Percentiles rank a stretch among this genome's conserved stretches.
These are phyloP conservation scores for Hirtodrosophila cameraria DNA, from an alignment of 2,888 invertebrate genomes.

Conservation along the genomic window DNA sequence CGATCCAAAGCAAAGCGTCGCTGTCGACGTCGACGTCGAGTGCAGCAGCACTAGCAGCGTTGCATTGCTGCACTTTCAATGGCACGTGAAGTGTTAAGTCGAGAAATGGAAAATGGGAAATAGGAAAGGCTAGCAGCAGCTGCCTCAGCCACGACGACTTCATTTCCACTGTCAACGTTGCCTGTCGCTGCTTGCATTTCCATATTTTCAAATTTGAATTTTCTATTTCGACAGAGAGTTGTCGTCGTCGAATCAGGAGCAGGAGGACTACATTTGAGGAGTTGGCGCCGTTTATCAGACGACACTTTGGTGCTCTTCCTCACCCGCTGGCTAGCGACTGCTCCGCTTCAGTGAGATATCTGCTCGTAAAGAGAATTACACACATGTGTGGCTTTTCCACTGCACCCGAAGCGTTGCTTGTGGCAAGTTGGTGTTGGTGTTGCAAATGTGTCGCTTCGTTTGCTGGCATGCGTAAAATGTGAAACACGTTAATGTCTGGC, in stretches of 20 bases:
- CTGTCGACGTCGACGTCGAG: constrained; percentile 18
- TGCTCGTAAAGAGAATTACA: constrained; percentile 72
- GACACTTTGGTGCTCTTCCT: constrained; percentile 46
- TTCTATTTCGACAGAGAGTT: constrained; percentile 58
- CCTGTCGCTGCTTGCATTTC: constrained; percentile 56
- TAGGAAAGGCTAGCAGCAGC: constrained; percentile 34
- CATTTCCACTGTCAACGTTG: constrained; percentile 34
- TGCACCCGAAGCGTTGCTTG: neutral
- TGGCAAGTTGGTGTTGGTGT: neutral
- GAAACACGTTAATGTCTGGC: constrained; percentile 69
- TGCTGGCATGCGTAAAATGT: constrained; percentile 58
- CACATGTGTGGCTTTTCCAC: constrained; percentile 66
- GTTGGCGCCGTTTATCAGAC: constrained; percentile 59
- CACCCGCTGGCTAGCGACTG: constrained; percentile 23
- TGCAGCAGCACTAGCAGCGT: neutral
- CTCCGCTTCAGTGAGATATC: constrained; percentile 2
- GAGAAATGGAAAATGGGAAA: neutral
- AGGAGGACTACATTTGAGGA: constrained; percentile 14
- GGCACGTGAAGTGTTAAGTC: constrained; percentile 3
- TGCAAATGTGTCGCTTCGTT: constrained; percentile 48
- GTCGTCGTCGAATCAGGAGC: constrained; percentile 12
- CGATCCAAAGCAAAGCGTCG: constrained; percentile 36
- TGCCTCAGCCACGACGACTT: constrained; percentile 35
- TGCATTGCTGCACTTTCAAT: constrained; percentile 33
- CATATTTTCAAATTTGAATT: constrained; percentile 78